These are phyloP conservation scores for Zenarchopterus dispar DNA, from an alignment of 2,797 vertebrate species.

Conservation along the genomic window DNA sequence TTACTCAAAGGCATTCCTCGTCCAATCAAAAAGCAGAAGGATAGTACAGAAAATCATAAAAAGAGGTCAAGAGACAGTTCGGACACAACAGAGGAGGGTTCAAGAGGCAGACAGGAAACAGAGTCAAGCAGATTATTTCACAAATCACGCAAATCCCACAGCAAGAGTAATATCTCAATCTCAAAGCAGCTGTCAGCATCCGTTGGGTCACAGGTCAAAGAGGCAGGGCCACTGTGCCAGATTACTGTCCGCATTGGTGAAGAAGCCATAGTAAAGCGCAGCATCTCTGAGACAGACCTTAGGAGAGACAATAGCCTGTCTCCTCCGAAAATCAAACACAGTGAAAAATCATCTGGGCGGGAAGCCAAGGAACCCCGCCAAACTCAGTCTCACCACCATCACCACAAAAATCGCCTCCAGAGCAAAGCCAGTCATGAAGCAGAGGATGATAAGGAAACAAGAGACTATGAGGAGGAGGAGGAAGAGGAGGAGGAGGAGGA, in stretches of 20 bases:
- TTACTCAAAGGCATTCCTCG: constrained; percentile 66
- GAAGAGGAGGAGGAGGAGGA: constrained; percentile 36
- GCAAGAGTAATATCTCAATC: constrained; percentile 80
- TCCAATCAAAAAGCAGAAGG: constrained; percentile 78
- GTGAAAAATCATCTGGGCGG: constrained; percentile 61
- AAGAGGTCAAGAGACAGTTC: constrained; percentile 74
- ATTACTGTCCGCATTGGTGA: constrained; percentile 93
- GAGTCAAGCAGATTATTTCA: constrained; percentile 72
- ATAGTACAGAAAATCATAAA: constrained; percentile 68
- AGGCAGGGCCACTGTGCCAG: constrained; percentile 88
- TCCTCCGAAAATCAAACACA: constrained; percentile 79
- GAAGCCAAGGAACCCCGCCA: constrained; percentile 71
- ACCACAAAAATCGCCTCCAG: constrained; percentile 79
- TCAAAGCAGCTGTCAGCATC: constrained; percentile 82
- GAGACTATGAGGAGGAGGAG: constrained; percentile 51
- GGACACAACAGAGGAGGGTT: constrained; percentile 63
- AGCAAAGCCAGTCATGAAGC: constrained; percentile 63
- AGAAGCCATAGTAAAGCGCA: constrained; percentile 92
- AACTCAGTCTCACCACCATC: constrained; percentile 78
- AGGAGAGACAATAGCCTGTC: constrained; percentile 84
- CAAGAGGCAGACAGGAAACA: constrained; percentile 65
- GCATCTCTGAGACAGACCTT: constrained; percentile 92
- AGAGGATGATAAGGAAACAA: constrained; percentile 44
- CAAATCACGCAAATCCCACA: constrained; percentile 80
- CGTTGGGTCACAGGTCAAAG: constrained; percentile 76